Conservation (phyloP, 2,888 invertebrate genomes). For the Leuctra nigra region DNA sequence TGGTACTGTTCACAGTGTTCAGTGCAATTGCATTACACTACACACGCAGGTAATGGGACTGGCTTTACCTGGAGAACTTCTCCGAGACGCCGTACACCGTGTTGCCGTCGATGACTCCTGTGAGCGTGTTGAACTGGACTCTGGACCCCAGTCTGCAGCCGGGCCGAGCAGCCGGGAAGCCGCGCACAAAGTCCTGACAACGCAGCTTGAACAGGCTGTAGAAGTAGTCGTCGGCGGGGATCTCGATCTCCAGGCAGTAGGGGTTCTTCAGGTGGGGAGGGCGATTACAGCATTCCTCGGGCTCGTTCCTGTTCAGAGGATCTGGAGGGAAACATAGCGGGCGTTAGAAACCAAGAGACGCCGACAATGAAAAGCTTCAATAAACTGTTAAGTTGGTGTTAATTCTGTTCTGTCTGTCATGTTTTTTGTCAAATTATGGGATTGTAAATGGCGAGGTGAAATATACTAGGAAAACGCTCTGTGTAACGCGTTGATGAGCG, state of each 20-base stretch:
- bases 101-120: conserved; percentile 80
- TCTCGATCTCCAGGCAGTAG: conserved; percentile 82
- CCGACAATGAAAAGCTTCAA: too few species aligned
- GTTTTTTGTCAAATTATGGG: too few species aligned
- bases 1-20: too few species aligned
- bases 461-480: too few species aligned
- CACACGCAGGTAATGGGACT: too few species aligned
- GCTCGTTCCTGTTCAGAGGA: conserved; percentile 79
- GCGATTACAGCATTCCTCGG: conserved; percentile 82
- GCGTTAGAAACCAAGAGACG: too few species aligned
- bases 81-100: conserved; percentile 86
- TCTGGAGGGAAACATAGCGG: conserved; percentile 58
- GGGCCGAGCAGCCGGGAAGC: conserved; percentile 78
- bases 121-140: conserved; percentile 77
- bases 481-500: too few species aligned
- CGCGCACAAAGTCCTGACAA: conserved; percentile 86
- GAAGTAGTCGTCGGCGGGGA: conserved; percentile 88
- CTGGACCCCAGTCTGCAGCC: conserved; percentile 84
- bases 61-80: conserved; percentile 65
- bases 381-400: too few species aligned
- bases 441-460: too few species aligned
- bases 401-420: too few species aligned
- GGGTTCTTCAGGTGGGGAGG: conserved; percentile 79
- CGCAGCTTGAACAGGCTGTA: conserved; percentile 75
- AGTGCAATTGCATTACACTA: too few species aligned